A percentile compares a stretch with the other conserved stretches of the same genome.
Evolutionary conservation across 2,113 vertebrate species (phyloP).

Genomic region (Ascaphus truei): DNA sequence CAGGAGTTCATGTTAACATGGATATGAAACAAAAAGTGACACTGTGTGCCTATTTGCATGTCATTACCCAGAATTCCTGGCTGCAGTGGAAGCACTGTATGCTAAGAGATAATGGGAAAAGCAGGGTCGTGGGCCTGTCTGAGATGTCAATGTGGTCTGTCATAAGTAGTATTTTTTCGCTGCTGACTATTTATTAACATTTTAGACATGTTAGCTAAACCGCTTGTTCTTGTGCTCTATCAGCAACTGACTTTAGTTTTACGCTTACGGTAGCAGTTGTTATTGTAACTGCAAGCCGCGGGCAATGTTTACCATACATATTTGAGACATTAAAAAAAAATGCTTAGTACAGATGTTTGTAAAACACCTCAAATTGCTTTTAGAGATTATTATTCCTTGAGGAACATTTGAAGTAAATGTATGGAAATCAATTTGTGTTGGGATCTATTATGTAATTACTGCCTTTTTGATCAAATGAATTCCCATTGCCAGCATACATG

Average conservation of each 20-base stretch:
- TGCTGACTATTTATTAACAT: no score
- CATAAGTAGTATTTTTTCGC: no score
- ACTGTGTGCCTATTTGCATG: no score
- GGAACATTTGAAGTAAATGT: slow-evolving; percentile 6
- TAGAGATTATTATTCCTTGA: background rate
- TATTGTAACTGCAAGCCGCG: background rate
- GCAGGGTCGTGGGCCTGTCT: no score
- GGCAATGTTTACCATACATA: background rate
- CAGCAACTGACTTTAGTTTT: background rate
- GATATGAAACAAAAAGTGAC: no score
- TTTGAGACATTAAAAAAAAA: slow-evolving; percentile 1
- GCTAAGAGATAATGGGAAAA: no score
- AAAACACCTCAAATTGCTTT: background rate
- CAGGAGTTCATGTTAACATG: no score
- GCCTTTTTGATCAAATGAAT: background rate
- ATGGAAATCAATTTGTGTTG: slow-evolving; percentile 21
- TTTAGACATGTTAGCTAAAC: no score
- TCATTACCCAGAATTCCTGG: no score
- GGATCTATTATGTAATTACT: slow-evolving; percentile 4
- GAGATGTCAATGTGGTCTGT: no score
- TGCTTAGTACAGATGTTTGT: background rate
- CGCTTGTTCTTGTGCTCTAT: no score
- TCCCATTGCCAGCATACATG: background rate
- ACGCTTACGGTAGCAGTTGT: background rate
- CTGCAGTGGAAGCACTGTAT: no score